A percentile compares a stretch with the other conserved stretches of the same genome.
Conservation (phyloP, 2,888 invertebrate species). For the Heliconius aoede region DNA sequence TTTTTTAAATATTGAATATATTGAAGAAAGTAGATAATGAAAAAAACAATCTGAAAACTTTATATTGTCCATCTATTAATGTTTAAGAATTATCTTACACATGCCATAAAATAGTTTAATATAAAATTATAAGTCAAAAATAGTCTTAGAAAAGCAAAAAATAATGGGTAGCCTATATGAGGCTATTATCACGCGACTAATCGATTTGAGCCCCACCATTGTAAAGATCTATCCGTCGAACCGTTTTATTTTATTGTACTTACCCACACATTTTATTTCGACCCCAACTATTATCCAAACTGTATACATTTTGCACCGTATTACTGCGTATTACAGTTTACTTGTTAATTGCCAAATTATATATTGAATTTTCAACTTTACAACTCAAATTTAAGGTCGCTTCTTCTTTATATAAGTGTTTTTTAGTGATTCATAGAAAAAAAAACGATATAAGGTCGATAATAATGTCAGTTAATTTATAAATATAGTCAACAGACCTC, state of each 20-base stretch:
- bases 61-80: no score
- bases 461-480: conserved; percentile 70
- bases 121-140: neutral
- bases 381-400: conserved; percentile 44
- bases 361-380: conserved; percentile 23
- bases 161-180: conserved; percentile 53
- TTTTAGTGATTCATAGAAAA: conserved; percentile 38
- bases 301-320: conserved; percentile 21
- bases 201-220: conserved; percentile 79
- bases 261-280: conserved; percentile 69
- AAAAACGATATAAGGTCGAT: conserved; percentile 41
- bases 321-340: neutral
- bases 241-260: conserved; percentile 80
- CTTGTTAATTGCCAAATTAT: conserved; percentile 8
- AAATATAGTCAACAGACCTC: conserved; percentile 58
- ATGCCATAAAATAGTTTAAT: no score
- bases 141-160: neutral
- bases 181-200: conserved; percentile 76
- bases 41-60: no score
- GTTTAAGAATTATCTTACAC: no score
- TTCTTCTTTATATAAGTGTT: conserved; percentile 25
- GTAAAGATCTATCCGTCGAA: conserved; percentile 70
- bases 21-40: no score
- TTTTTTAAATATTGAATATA: no score
- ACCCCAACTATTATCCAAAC: conserved; percentile 52